Evolutionary conservation across 2,888 invertebrate genomes (phyloP), one percentile per base, ranked within the genome.

Genomic region (Perizoma flavofasciatum): DNA sequence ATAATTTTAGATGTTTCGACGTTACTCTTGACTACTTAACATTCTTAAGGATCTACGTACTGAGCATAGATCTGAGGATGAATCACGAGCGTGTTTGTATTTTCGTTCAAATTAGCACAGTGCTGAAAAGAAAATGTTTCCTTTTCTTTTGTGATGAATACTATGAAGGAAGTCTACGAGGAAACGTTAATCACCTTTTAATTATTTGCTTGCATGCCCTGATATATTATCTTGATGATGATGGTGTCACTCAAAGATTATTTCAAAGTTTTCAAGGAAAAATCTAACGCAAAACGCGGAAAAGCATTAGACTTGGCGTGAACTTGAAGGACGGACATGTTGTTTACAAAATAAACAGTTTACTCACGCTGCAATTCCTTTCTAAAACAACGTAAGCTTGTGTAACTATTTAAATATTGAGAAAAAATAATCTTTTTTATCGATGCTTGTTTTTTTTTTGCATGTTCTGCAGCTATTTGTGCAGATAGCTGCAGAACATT

Each of bases 201-300:
- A 71, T 67, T 55, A 67, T 63, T 22, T 46, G 55, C 56, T 71
- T 49, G 71, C 71, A 69, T 71, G 71, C 60, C 55, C 40, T 43
- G 43, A 56, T 53, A 22, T 22, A 6, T 5, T 37, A 7, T 37
- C 37, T 37, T 37, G 41, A 59, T 59, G 11, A 45, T 56, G 57
- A 59, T 61, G 46, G 59, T 63, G 63, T 56, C 60, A 64, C 54
- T 43, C 48, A 48, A 22, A 39, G 32, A 47, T 5, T 63, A 57
- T 61, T 65, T 60, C 40, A 33, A 53, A 46, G 49, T 57, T 57
- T 52, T 39, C 10, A 37, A 61, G 49, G 7, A 51, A 55, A 60
- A 11, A 34, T 22, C 22, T 22, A 22, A 22, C 22, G 22, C 34
- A 2, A 39, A n/a, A 44, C 48, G 11, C 32, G 35, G 56, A 49